phyloP scores from a whole-genome alignment of 1,140 invertebrate species.

The Zaprionus taronus region DNA sequence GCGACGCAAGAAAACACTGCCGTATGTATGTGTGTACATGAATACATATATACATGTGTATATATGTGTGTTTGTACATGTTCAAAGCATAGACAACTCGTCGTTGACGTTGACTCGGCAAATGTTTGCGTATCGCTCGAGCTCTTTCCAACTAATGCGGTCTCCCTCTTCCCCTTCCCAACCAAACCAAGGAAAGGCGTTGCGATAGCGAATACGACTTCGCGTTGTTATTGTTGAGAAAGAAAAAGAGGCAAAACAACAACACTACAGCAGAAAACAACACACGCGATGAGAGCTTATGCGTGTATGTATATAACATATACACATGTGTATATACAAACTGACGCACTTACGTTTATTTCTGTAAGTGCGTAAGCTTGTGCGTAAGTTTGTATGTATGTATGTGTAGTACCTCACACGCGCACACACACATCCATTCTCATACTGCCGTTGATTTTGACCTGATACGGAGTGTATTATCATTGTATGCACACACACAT shows the following conservation, averaged over 20 bases:
- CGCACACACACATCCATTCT: slow-evolving; percentile 20
- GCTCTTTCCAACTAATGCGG: slow-evolving; percentile 24
- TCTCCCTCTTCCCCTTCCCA: slow-evolving; percentile 3
- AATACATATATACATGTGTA: neutral
- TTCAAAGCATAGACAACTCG: slow-evolving; percentile 17
- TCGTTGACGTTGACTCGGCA: slow-evolving; percentile 35
- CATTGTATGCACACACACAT: neutral
- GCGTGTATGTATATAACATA: neutral
- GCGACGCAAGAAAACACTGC: neutral
- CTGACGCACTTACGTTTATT: slow-evolving; percentile 34
- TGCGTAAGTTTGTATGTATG: slow-evolving; percentile 8
- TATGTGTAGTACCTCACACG: slow-evolving; percentile 44
- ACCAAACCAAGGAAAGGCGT: neutral
- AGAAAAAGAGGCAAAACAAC: slow-evolving; percentile 19
- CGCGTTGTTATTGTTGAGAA: slow-evolving; percentile 40
- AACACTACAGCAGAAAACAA: slow-evolving; percentile 38
- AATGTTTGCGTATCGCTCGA: slow-evolving; percentile 27
- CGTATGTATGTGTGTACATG: neutral
- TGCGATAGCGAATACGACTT: slow-evolving; percentile 55
- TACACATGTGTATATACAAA: slow-evolving; percentile 20
- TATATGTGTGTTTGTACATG: slow-evolving; percentile 2
- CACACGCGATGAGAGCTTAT: slow-evolving; percentile 3
- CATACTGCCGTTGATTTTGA: slow-evolving; percentile 45
- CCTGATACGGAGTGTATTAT: slow-evolving; percentile 15
- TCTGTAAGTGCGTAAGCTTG: slow-evolving; percentile 38